phyloP scores from a whole-genome alignment of 2,888 invertebrate species.

The Cenopis cana region DNA sequence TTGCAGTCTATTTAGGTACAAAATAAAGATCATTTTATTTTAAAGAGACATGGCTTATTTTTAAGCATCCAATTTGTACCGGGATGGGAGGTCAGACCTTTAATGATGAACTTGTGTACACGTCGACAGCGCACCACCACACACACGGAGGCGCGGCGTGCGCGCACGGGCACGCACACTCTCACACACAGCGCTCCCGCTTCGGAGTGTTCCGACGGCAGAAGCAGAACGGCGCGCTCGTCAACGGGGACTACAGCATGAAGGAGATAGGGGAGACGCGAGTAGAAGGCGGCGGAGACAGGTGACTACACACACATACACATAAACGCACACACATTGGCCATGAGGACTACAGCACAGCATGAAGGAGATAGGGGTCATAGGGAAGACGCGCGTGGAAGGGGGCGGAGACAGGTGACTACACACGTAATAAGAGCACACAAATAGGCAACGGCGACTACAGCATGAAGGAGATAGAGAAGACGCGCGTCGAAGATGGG shows the following conservation, averaged over 20 bases:
- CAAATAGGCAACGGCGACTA: slow-evolving; percentile 81
- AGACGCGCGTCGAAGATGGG: slow-evolving; percentile 60
- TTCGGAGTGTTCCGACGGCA: slow-evolving; percentile 62
- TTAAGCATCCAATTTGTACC: too few relatives aligned
- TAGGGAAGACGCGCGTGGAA: neutral
- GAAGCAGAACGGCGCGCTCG: slow-evolving; percentile 65
- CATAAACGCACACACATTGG: neutral
- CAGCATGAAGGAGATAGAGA: slow-evolving; percentile 70
- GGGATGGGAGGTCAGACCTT: too few relatives aligned
- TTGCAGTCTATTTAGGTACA: too few relatives aligned
- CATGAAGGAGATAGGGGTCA: neutral
- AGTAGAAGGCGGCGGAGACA: slow-evolving; percentile 56
- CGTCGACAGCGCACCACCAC: slow-evolving; percentile 73
- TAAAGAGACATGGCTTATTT: too few relatives aligned
- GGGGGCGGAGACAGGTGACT: slow-evolving; percentile 57
- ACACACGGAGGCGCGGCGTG: slow-evolving; percentile 76
- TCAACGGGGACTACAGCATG: slow-evolving; percentile 76
- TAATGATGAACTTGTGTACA: neutral
- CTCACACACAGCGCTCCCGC: slow-evolving; percentile 63
- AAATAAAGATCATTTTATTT: too few relatives aligned
- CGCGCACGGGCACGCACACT: slow-evolving; percentile 62
- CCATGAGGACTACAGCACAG: too few relatives aligned
- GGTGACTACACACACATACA: slow-evolving; percentile 53
- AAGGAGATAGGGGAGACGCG: slow-evolving; percentile 70
- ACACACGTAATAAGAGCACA: too few relatives aligned